These are phyloP conservation scores for Indicator maculatus DNA, from an alignment of 2,113 vertebrate genomes.

Conservation along the genomic window DNA sequence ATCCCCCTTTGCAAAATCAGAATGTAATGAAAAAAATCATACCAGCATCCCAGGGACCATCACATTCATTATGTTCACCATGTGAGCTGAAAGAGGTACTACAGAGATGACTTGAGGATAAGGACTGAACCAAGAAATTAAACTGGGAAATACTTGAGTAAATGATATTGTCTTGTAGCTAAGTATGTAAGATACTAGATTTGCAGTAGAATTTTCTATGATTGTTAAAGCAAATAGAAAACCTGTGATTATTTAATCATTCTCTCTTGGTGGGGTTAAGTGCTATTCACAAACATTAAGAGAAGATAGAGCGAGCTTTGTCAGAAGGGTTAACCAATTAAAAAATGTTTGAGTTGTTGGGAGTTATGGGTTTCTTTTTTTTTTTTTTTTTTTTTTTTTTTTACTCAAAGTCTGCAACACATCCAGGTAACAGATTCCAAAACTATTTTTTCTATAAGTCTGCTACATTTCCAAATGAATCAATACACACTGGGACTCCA, in stretches of 20 bases:
- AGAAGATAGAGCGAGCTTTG: not conserved
- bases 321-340: conserved; percentile 2
- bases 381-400: not conserved
- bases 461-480: conserved; percentile 75
- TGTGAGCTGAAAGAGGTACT: conserved; percentile 5
- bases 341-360: not conserved
- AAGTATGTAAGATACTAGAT: conserved; percentile 40
- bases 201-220: conserved; percentile 7
- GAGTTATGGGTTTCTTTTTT: too few relatives aligned
- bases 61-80: not conserved
- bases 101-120: conserved; percentile 20
- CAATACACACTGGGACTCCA: conserved; percentile 26
- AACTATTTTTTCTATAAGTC: conserved; percentile 42
- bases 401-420: conserved; percentile 46
- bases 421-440: conserved; percentile 57
- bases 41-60: not conserved
- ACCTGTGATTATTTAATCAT: not conserved
- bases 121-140: not conserved
- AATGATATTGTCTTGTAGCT: conserved; percentile 33
- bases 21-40: not conserved
- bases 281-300: not conserved
- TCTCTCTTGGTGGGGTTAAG: not conserved
- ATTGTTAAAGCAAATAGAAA: not conserved
- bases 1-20: not conserved
- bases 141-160: conserved; percentile 40